A percentile compares a stretch with the other conserved stretches of the same genome.
Conservation (phyloP, 2,797 vertebrate genomes). For the Thripadectes ignobilis region DNA sequence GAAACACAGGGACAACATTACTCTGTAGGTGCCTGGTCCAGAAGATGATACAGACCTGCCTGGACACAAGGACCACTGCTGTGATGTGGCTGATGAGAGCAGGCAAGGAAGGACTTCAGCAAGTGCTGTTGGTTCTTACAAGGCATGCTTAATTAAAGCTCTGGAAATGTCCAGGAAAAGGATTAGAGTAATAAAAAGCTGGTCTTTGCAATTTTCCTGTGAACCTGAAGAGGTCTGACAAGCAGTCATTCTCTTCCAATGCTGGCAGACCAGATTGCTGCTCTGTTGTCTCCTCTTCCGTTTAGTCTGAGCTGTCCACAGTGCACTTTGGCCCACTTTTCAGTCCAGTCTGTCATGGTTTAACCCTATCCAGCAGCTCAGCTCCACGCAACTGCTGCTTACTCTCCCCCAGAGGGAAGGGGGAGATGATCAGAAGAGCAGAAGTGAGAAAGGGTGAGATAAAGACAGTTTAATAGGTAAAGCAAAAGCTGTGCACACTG, state of each 20-base stretch:
- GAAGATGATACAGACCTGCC: background rate
- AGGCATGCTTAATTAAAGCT: background rate
- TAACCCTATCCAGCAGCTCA: background rate
- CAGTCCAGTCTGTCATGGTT: background rate
- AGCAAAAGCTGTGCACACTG: background rate
- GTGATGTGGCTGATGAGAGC: background rate
- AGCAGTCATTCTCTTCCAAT: background rate
- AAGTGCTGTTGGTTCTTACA: background rate
- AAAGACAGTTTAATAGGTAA: background rate
- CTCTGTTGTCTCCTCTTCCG: background rate
- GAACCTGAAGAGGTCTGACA: background rate
- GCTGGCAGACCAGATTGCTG: background rate
- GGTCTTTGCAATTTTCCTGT: background rate
- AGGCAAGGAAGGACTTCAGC: background rate
- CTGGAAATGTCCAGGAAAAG: background rate
- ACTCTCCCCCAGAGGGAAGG: background rate
- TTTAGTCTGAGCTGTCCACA: background rate
- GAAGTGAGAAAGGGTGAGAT: background rate
- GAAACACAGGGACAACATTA: background rate
- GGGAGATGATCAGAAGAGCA: background rate
- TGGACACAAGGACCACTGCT: background rate
- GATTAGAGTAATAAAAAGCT: background rate
- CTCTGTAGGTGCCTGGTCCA: background rate
- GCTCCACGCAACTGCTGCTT: background rate
- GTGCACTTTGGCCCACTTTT: background rate